A percentile compares a stretch with the other conserved stretches of the same genome.
Evolutionary conservation across 2,888 invertebrate genomes (phyloP).

Genomic region (Didymodactylos carnosus): DNA sequence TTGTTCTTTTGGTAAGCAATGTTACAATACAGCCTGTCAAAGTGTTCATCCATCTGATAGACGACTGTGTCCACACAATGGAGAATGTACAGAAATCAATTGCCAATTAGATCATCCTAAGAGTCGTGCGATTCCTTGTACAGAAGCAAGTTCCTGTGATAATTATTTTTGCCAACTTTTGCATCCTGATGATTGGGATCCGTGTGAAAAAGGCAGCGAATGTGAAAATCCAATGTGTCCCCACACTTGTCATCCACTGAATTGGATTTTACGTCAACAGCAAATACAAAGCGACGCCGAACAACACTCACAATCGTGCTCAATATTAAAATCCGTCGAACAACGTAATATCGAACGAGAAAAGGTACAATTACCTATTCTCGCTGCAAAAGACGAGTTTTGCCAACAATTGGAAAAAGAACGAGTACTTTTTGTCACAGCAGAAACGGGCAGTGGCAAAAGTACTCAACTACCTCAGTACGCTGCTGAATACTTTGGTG

Average conservation of each 20-base stretch:
- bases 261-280: background rate
- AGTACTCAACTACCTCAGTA: constrained; percentile 45
- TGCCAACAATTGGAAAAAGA: constrained; percentile 47
- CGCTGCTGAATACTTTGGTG: constrained; percentile 64
- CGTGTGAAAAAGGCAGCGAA: background rate
- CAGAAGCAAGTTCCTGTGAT: background rate
- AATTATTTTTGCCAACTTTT: background rate
- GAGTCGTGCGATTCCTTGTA: background rate
- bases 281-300: background rate
- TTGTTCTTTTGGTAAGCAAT: background rate
- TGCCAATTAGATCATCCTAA: background rate
- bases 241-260: background rate
- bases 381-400: background rate
- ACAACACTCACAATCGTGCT: background rate
- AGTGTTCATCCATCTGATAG: background rate
- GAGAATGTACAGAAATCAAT: background rate
- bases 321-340: background rate
- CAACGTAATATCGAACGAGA: background rate
- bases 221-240: background rate
- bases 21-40: background rate
- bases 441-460: constrained; percentile 49
- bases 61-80: background rate
- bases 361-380: background rate
- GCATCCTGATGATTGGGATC: background rate
- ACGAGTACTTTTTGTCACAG: constrained; percentile 60